Evolutionary conservation across 2,888 invertebrate species (phyloP).

Genomic region (Torymus auratus): DNA sequence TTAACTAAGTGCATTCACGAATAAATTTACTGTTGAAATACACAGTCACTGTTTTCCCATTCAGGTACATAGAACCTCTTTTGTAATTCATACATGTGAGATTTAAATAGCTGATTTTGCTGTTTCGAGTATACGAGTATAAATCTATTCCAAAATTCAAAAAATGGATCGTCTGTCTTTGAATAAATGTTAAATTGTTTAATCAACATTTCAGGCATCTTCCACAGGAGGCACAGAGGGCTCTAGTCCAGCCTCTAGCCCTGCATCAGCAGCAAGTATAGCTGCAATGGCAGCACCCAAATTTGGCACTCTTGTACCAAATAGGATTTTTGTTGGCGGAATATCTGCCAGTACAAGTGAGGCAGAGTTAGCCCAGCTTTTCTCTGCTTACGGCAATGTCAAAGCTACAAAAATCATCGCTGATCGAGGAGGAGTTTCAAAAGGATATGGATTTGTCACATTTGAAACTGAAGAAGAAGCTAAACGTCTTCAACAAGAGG

Average conservation of each 20-base stretch:
- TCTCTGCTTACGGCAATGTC: slow-evolving; percentile 92
- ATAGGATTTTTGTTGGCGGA: slow-evolving; percentile 97
- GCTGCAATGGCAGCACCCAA: slow-evolving; percentile 74
- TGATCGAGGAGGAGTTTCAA: slow-evolving; percentile 95
- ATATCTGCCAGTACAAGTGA: slow-evolving; percentile 96
- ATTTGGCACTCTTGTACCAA: slow-evolving; percentile 91
- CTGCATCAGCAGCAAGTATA: slow-evolving; percentile 73
- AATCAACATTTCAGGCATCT: slow-evolving; percentile 67
- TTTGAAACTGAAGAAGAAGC: slow-evolving; percentile 94
- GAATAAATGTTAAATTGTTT: background rate
- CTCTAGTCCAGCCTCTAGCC: slow-evolving; percentile 75
- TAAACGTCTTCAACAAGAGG: slow-evolving; percentile 84
- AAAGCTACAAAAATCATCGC: slow-evolving; percentile 96
- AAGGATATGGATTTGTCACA: slow-evolving; percentile 93
- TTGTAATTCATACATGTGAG: background rate
- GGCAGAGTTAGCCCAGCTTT: slow-evolving; percentile 92
- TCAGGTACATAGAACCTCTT: slow-evolving; percentile 13
- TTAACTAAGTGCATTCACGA: background rate
- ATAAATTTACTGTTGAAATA: slow-evolving; percentile 34
- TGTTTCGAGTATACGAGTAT: no score
- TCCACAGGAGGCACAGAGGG: slow-evolving; percentile 75
- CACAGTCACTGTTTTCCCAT: slow-evolving; percentile 9
- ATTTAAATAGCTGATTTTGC: background rate
- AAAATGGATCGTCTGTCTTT: no score
- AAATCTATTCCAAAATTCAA: no score